Percentiles rank a stretch among this genome's conserved stretches.
These are phyloP conservation scores for Pteria penguin DNA, from an alignment of 2,888 invertebrate genomes.

Conservation along the genomic window DNA sequence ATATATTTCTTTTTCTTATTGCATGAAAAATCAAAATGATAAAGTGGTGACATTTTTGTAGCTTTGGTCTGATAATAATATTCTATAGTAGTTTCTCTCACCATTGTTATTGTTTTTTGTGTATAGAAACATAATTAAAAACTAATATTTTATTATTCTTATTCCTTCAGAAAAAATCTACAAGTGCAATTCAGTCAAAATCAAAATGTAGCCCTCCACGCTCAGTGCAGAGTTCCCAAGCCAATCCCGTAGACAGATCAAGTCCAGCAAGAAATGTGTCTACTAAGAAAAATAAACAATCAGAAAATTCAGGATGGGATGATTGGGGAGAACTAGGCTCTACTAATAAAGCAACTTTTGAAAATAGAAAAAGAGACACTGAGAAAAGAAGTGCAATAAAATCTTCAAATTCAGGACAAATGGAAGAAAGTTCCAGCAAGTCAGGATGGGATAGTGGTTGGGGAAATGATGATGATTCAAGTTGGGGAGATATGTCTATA, in stretches of 20 bases:
- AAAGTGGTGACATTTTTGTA: no score
- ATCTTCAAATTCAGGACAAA: neutral
- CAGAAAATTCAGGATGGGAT: conserved; percentile 56
- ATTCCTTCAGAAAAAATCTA: conserved; percentile 22
- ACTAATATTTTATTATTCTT: no score
- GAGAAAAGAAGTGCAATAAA: neutral
- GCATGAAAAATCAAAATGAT: no score
- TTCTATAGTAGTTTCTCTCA: no score
- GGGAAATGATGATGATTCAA: conserved; percentile 51
- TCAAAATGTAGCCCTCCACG: neutral
- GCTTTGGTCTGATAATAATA: no score
- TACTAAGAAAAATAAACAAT: conserved; percentile 25
- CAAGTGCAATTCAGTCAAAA: neutral
- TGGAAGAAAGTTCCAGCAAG: neutral
- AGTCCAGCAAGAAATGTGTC: conserved; percentile 12
- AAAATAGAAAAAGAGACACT: conserved; percentile 2
- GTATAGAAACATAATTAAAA: no score
- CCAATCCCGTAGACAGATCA: neutral
- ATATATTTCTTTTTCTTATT: no score
- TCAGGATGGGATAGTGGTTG: conserved; percentile 28
- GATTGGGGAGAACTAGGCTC: conserved; percentile 44
- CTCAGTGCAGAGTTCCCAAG: neutral
- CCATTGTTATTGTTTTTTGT: no score
- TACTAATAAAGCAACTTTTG: conserved; percentile 33
- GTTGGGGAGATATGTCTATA: conserved; percentile 46